phyloP scores from a whole-genome alignment of 2,888 invertebrate species.

The Dicycla oo region DNA sequence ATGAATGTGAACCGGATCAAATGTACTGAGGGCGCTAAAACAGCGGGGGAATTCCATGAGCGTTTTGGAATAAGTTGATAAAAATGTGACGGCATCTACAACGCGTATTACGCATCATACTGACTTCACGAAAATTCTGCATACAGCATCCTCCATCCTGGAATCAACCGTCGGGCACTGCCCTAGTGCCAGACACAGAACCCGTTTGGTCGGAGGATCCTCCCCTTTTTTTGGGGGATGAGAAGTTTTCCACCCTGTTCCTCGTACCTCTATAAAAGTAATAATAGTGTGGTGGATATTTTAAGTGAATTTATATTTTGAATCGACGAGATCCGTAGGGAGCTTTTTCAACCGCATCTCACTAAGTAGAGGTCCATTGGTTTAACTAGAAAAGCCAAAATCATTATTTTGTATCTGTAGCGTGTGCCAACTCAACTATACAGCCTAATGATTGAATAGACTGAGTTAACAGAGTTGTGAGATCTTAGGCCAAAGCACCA shows the following conservation, averaged over 20 bases:
- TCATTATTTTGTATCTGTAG: not conserved
- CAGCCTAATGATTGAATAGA: not conserved
- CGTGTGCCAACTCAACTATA: not conserved
- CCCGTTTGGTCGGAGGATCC: too few relatives aligned
- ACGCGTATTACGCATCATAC: too few relatives aligned
- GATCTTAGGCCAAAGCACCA: too few relatives aligned
- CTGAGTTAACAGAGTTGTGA: not conserved
- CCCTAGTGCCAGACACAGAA: not conserved
- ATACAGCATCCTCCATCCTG: too few relatives aligned
- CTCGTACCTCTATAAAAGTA: not conserved
- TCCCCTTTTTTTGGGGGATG: too few relatives aligned
- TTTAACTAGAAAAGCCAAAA: not conserved
- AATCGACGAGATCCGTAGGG: too few relatives aligned
- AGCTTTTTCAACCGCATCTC: not conserved
- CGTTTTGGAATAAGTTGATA: not conserved
- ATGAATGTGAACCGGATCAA: conserved; percentile 69
- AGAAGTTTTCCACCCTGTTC: not conserved
- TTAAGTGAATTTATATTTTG: not conserved
- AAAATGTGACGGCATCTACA: not conserved
- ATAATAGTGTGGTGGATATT: not conserved
- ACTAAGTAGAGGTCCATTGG: not conserved
- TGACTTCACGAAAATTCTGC: too few relatives aligned
- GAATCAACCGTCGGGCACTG: not conserved
- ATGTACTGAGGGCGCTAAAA: conserved; percentile 33
- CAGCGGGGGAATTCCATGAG: conserved; percentile 2